Conservation (phyloP, 2,888 invertebrate species). For the Drosophila kuntzei region DNA sequence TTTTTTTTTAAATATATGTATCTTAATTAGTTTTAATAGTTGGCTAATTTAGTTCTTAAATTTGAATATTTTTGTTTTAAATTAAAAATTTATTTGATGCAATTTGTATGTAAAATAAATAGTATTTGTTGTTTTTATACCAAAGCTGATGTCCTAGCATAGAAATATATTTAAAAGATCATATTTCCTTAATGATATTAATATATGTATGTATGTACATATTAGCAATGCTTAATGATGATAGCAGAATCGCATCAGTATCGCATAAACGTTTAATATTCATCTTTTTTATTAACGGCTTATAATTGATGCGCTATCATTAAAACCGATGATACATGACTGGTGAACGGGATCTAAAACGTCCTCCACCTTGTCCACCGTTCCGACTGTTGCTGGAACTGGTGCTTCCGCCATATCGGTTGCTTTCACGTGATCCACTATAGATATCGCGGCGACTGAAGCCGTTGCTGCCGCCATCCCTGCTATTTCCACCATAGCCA, state of each 20-base stretch:
- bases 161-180: constrained; percentile 51
- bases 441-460: constrained; percentile 81
- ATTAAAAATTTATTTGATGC: constrained; percentile 47
- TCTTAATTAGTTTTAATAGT: constrained; percentile 61
- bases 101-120: constrained; percentile 60
- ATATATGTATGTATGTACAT: constrained; percentile 54
- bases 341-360: constrained; percentile 85
- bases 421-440: constrained; percentile 74
- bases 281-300: constrained; percentile 32
- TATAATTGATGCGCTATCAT: constrained; percentile 33
- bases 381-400: constrained; percentile 86
- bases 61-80: constrained; percentile 50
- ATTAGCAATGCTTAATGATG: constrained; percentile 54
- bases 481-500: constrained; percentile 63
- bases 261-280: constrained; percentile 38
- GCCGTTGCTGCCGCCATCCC: constrained; percentile 83
- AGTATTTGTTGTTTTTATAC: constrained; percentile 40
- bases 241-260: constrained; percentile 40
- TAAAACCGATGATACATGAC: constrained; percentile 80
- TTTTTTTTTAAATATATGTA: constrained; percentile 46
- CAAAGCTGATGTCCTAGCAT: constrained; percentile 59
- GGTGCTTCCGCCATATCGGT: constrained; percentile 84
- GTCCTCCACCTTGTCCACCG: constrained; percentile 84
- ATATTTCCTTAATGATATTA: constrained; percentile 48
- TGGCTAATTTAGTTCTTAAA: constrained; percentile 64